Evolutionary conservation across 2,888 invertebrate genomes (phyloP), one percentile per base, ranked within the genome.

Genomic region (Diarsia brunnea): DNA sequence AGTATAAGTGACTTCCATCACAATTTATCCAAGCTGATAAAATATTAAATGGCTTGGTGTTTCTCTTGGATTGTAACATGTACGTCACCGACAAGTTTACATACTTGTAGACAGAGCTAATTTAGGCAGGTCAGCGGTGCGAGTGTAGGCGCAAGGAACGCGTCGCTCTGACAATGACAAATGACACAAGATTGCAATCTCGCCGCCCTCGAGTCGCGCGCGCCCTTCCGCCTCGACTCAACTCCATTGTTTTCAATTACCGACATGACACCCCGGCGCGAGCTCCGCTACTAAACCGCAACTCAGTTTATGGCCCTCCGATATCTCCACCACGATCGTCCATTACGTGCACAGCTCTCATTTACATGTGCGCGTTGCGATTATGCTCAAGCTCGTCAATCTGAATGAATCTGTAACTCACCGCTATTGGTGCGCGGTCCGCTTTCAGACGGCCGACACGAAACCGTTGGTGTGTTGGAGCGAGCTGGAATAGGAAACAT

Each of bases 101-200:
- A 82, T 82, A 78, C 81, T 84, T 53, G 82, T 81, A 83, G 83
- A 78, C 84, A 90, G 87, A 93, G 92, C 91, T 94, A 95, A 95
- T 95, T 95, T 95, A 91, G 93, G 91, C 91, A 94, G 95, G 94
- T 95, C 95, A 94, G 90, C 89, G 84, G 87, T 88, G 86, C 80
- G 86, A 83, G 90, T 91, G 95, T 94, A 94, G 95, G 95, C 93
- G 94, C 92, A 89, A 89, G 91, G 90, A 90, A 91, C 90, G 91
- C 93, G 92, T 91, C 93, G 91, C 90, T 89, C 84, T 97, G 98
- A 98, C 98, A 97, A 97, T 98, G 98, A 98, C 97, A 98, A 98
- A 98, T 98, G 97, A 97, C 96, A 95, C 95, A 95, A 97, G 98
- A 98, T 98, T 97, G 97, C 97, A 97, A 98, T 98, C 98, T 97